Percentiles rank a stretch among this genome's conserved stretches.
These are phyloP conservation scores for Labeo calbasu DNA, from an alignment of 2,797 vertebrate genomes.

Conservation along the genomic window DNA sequence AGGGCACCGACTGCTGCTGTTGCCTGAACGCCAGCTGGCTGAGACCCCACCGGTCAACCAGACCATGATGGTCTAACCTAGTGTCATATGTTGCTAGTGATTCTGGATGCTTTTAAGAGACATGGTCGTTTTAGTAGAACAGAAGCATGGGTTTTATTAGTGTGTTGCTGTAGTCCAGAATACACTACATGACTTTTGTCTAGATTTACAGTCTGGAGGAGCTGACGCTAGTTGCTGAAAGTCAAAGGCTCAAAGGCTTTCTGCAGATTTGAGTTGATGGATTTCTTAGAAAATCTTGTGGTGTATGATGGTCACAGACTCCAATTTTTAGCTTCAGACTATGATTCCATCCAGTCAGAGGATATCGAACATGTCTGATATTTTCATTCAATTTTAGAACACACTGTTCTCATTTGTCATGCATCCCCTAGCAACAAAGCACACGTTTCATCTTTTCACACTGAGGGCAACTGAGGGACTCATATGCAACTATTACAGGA, in stretches of 20 bases:
- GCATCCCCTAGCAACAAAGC: background rate
- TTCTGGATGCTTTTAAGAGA: constrained; percentile 12
- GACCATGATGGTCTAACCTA: constrained; percentile 28
- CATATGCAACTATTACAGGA: too few species aligned
- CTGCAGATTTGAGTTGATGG: background rate
- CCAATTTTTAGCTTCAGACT: background rate
- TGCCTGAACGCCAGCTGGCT: constrained; percentile 50
- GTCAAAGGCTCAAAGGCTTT: background rate
- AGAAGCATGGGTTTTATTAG: background rate
- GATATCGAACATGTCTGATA: background rate
- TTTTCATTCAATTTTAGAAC: background rate
- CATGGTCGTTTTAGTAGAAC: background rate
- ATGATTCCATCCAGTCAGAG: background rate
- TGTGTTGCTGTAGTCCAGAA: background rate
- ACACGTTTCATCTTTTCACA: background rate
- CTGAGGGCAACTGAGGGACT: too few species aligned
- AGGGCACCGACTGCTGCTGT: constrained; percentile 51
- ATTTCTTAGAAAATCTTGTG: background rate
- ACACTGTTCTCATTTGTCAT: background rate
- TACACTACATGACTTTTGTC: background rate
- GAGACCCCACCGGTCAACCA: constrained; percentile 4
- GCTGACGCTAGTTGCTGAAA: background rate
- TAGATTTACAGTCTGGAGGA: background rate
- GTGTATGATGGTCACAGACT: background rate
- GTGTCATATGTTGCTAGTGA: constrained; percentile 10